Base-by-base conservation (phyloP, 2,888 invertebrate genomes). In the Troglohyphantes excavatus region DNA sequence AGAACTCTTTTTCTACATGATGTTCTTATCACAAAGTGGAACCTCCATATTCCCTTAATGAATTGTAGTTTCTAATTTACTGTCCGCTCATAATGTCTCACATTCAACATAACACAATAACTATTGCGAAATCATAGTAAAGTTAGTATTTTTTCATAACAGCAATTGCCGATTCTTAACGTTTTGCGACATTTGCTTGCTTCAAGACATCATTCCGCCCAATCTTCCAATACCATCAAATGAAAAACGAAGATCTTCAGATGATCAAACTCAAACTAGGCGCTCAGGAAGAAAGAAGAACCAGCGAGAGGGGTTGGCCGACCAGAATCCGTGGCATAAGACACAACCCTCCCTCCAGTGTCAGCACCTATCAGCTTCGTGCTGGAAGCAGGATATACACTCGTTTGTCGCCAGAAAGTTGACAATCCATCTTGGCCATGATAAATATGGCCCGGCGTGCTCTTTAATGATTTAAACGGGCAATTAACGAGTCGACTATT, bases 391-490 rank as follows among this genome's bases (percentile, higher is more conserved):
- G 82, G 61, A 46, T 53, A 72, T 61, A 63, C 59, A 23, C 81
- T 82, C 72, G 81, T 82, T 88, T 75, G 82, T 75, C 79, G 87
- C 87, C 87, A 88, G 75, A 67, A 82, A 63, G 73, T 75, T 82
- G 88, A 75, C 88, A 67, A 75, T 82, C 81, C 81, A 75, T 88
- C 73, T 33, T 79, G 65, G 73, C n/a, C 29, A 61, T 90, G 90
- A 90, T 90, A 84, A 79, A 90, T 90, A 82, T 61, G 85, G 81
- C 73, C 81, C 68, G 75, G 85, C 81, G 79, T 70, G 85, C 81
- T 90, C 85, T 85, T 90, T 90, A 90, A 90, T 90, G 90, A 90
- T 85, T 85, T 90, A 90, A 90, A 90, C 85, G 90, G 90, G 85
- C 90, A 85, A 90, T 90, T 90, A 90, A 90, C 85, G 85, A 84